Evolutionary conservation across 2,888 invertebrate species (phyloP).

Genomic region (Dexiosoma caninum): DNA sequence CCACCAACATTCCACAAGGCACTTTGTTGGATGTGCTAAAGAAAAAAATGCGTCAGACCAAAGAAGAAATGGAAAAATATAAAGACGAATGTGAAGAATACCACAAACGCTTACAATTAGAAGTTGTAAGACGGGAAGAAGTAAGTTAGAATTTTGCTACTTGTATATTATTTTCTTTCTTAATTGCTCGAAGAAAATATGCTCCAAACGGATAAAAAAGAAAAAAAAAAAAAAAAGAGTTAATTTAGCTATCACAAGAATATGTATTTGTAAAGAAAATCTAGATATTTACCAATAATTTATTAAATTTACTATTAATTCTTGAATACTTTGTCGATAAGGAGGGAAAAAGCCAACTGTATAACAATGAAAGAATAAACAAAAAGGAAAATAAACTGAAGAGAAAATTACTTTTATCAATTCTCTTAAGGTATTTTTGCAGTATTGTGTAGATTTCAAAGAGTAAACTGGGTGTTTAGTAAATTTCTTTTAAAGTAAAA

Average conservation of each 20-base stretch:
- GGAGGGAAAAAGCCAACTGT: constrained; percentile 51
- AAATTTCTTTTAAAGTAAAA: neutral
- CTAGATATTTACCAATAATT: constrained; percentile 6
- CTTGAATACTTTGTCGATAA: neutral
- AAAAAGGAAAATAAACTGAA: constrained; percentile 11
- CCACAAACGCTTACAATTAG: constrained; percentile 95
- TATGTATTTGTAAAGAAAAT: neutral
- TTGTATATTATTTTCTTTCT: neutral
- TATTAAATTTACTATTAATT: neutral
- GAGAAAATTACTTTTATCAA: constrained; percentile 28
- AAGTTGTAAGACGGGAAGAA: constrained; percentile 98
- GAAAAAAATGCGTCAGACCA: constrained; percentile 99
- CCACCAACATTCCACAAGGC: constrained; percentile 93
- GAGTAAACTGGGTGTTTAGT: constrained; percentile 31
- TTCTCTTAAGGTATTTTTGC: neutral
- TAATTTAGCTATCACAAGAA: neutral
- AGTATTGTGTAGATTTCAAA: neutral
- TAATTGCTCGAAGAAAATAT: constrained; percentile 49
- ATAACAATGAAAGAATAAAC: neutral
- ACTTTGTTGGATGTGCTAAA: constrained; percentile 97
- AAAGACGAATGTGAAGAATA: constrained; percentile 98
- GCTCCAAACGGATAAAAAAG: neutral
- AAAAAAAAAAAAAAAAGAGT: too few relatives aligned
- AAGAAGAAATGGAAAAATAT: constrained; percentile 99
- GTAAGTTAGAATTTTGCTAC: constrained; percentile 82